Conservation (phyloP, 2,888 invertebrate genomes). For the Eurytoma adleriae region DNA sequence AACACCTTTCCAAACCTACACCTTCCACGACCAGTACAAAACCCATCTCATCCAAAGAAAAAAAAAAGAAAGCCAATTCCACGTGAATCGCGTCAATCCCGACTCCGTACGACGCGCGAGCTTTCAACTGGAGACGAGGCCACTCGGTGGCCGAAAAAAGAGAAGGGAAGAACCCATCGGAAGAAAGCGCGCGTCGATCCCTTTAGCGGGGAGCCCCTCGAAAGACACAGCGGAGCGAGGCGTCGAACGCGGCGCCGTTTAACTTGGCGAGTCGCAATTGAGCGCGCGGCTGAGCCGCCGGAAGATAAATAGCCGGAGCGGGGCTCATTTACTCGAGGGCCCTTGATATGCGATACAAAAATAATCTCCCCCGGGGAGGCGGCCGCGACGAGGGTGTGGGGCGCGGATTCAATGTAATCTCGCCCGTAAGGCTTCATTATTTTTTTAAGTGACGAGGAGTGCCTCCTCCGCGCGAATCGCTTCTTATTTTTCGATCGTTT, state of each 20-base stretch:
- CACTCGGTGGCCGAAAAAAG: neutral
- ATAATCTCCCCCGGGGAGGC: slow-evolving; percentile 14
- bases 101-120: too few species aligned
- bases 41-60: too few species aligned
- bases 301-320: slow-evolving; percentile 39
- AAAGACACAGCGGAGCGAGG: too few species aligned
- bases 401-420: slow-evolving; percentile 16
- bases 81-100: too few species aligned
- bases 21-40: too few species aligned
- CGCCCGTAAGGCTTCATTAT: slow-evolving; percentile 4
- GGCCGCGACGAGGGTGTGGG: slow-evolving; percentile 1
- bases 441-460: slow-evolving; percentile 10
- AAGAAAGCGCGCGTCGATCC: neutral
- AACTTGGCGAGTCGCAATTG: neutral
- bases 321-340: slow-evolving; percentile 41
- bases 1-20: too few species aligned
- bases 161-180: neutral
- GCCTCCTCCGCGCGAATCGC: neutral
- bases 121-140: too few species aligned
- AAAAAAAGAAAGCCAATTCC: too few species aligned
- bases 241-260: neutral
- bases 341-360: slow-evolving; percentile 43
- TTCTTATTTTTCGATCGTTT: too few species aligned
- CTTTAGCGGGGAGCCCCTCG: neutral
- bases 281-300: neutral